Evolutionary conservation across 2,797 vertebrate genomes (phyloP), one percentile per base, ranked within the genome.

Genomic region (Megaceryle alcyon): DNA sequence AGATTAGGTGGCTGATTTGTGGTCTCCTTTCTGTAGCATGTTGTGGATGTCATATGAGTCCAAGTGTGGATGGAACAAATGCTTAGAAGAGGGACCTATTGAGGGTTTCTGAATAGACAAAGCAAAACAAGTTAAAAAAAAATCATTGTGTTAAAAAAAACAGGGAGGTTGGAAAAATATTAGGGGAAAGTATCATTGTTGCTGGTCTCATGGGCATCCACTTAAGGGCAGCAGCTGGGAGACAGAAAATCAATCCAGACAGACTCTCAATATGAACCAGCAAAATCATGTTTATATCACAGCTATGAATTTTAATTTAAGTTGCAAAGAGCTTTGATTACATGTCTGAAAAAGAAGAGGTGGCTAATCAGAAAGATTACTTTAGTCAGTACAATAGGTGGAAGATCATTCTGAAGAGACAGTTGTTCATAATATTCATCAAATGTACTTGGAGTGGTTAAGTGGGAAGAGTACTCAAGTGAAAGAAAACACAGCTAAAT

Each of bases 321-420:
- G 26, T 48, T 56, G 29, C 17, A 25, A 83, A 70, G 7, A 15
- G 1, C 5, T 82, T 73, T 93, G 53, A 86, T 90, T 85, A 73
- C 3, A 5, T 9, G 8, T 82, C 41, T 92, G 43, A 80, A 73
- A 88, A 88, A 84, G n/a, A 83, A 68, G 59, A 82, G 6, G 0
- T 60, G 19, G 12, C 9, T 92, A 86, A 90, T 90, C 65, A 90
- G 72, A 83, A 83, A 81, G 33, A 73, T 33, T 73, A 56, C 35
- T 86, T 78, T 54, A 86, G 48, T 37, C 51, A 86, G 61, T 31
- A 25, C 21, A 63, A 95, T 51, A 81, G 43, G 53, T 56, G 19
- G 21, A 90, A 70, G 22, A 46, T 49, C 6, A 39, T 73, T 83
- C 53, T 73, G 21, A 81, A 94, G 82, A 59, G 31, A 16, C 4